A percentile compares a stretch with the other conserved stretches of the same genome.
These are phyloP conservation scores for Eupsilia transversa DNA, from an alignment of 2,888 invertebrate genomes.

Conservation along the genomic window DNA sequence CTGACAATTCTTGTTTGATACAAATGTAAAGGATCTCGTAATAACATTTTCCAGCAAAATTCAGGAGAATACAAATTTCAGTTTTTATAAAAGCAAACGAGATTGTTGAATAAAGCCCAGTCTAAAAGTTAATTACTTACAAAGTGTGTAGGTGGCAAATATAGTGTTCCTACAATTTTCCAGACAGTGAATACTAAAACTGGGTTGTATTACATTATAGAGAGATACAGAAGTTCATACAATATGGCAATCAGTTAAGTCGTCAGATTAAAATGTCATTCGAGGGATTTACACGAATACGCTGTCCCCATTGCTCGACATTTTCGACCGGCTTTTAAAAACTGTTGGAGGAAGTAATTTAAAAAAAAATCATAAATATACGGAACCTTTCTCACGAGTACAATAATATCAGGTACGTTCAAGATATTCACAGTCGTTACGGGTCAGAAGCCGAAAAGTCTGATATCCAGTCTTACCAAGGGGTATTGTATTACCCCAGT, in stretches of 20 bases:
- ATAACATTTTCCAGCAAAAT: not conserved
- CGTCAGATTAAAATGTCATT: not conserved
- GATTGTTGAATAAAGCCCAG: constrained; percentile 6
- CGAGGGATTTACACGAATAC: constrained; percentile 11
- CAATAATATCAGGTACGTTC: not conserved
- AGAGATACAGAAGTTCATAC: constrained; percentile 28
- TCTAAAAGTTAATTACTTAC: constrained; percentile 30
- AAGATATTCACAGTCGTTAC: not conserved
- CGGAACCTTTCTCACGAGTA: not conserved
- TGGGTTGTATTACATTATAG: constrained; percentile 12
- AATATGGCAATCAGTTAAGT: not conserved
- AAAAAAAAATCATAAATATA: no score
- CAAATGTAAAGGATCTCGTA: not conserved
- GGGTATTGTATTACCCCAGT: no score
- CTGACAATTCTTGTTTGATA: not conserved
- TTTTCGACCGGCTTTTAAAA: not conserved
- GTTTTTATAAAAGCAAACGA: not conserved
- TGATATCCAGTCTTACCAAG: no score
- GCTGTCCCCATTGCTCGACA: not conserved
- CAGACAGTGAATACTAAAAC: constrained; percentile 26
- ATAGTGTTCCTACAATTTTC: constrained; percentile 31
- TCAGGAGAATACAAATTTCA: constrained; percentile 9
- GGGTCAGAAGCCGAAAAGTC: not conserved
- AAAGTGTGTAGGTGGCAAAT: constrained; percentile 20
- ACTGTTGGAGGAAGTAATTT: not conserved